Conservation (phyloP, 2,888 invertebrate species). For the Watsonalla cultraria region DNA sequence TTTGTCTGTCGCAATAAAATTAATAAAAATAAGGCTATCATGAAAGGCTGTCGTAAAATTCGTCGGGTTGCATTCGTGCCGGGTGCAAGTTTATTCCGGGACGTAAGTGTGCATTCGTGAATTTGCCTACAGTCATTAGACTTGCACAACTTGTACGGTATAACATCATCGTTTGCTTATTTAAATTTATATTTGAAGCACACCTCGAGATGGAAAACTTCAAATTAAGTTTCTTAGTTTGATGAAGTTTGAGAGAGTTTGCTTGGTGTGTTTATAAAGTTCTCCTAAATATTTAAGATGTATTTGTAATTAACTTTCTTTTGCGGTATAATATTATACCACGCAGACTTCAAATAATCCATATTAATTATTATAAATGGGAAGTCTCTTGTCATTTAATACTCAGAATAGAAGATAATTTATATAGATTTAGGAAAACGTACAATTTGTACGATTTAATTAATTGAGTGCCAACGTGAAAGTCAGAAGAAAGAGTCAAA, state of each 20-base stretch:
- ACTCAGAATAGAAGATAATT: too few relatives aligned
- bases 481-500: too few relatives aligned
- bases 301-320: not conserved
- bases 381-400: too few relatives aligned
- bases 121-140: conserved; percentile 45
- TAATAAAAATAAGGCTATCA: not conserved
- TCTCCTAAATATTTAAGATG: conserved; percentile 8
- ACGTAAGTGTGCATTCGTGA: conserved; percentile 19
- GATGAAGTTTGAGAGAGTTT: conserved; percentile 32
- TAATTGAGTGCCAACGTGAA: too few relatives aligned
- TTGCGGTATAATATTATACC: too few relatives aligned
- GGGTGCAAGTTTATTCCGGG: conserved; percentile 46
- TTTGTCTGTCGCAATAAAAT: too few relatives aligned
- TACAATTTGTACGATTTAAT: too few relatives aligned
- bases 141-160: conserved; percentile 22
- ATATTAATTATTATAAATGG: too few relatives aligned
- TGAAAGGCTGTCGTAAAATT: not conserved
- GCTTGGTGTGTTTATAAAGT: conserved; percentile 27
- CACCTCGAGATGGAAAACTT: conserved; percentile 36
- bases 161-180: conserved; percentile 46
- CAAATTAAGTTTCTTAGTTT: conserved; percentile 47
- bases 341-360: too few relatives aligned
- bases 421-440: too few relatives aligned
- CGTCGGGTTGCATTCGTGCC: conserved; percentile 25
- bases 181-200: conserved; percentile 50